phyloP scores from a whole-genome alignment of 1,140 invertebrate genomes.

The Mactra quadrangularis region DNA sequence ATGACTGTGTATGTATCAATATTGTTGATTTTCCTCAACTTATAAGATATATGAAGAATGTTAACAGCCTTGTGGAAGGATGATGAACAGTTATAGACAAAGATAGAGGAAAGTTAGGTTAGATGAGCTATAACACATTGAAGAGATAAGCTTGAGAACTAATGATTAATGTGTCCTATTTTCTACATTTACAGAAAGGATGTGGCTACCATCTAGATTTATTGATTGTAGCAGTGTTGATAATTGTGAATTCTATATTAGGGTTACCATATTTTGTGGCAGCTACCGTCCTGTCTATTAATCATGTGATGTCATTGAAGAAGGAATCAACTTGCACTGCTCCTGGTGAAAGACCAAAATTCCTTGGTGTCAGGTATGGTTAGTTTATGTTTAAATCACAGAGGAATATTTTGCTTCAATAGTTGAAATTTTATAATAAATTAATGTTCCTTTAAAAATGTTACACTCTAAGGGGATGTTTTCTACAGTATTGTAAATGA shows the following conservation, averaged over 20 bases:
- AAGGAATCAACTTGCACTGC: conserved; percentile 98
- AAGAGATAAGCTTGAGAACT: too few relatives aligned
- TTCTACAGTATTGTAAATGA: background rate
- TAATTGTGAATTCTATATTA: conserved; percentile 95
- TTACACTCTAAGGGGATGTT: background rate
- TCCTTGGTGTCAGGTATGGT: conserved; percentile 94
- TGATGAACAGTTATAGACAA: too few relatives aligned
- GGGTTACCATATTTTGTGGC: conserved; percentile 98
- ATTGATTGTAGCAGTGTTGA: conserved; percentile 94
- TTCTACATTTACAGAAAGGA: conserved; percentile 63
- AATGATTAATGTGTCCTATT: too few relatives aligned
- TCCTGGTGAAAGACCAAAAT: conserved; percentile 98
- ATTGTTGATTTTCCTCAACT: too few relatives aligned
- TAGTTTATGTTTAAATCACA: too few relatives aligned
- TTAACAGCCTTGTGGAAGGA: too few relatives aligned
- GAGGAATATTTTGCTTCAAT: too few relatives aligned
- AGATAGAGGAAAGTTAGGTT: too few relatives aligned
- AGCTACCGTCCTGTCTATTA: conserved; percentile 99
- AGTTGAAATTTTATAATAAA: too few relatives aligned
- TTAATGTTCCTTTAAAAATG: background rate
- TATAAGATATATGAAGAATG: too few relatives aligned
- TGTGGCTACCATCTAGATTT: conserved; percentile 96
- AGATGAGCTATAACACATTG: too few relatives aligned
- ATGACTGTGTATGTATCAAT: too few relatives aligned
- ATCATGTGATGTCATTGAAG: conserved; percentile 99